Base-by-base conservation (phyloP, 1,140 invertebrate species). In the Musca vetustissima region DNA sequence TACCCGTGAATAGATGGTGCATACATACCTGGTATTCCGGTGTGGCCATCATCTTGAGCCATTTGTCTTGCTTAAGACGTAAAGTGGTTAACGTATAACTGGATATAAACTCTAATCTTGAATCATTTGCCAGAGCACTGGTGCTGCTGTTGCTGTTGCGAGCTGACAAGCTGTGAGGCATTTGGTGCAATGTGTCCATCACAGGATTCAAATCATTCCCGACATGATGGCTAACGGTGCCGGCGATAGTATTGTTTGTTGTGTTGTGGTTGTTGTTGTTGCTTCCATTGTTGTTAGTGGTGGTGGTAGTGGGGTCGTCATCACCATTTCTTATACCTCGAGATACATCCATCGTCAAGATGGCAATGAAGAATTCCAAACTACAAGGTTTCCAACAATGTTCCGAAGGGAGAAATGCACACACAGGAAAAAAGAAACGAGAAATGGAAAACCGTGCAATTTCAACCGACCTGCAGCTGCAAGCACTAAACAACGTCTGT, bases 31-130 rank as follows among this genome's bases (percentile, higher is more conserved):
- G 76, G 66, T 77, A 71, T 53, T 76, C 90, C 47, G 90, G 89
- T 22, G 85, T 85, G 68, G 83, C 83, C 74, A 92, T 87, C 88
- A 94, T 89, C 83, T 91, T 92, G 50, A 83, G 79, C 90, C 91
- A 94, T 84, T 89, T 91, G 64, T 94, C 92, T 50, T 85, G 81
- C 84, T 93, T 93, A 24, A 93, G 78, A 76, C 87, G 86, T 73
- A 91, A 80, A 15, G 89, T 87, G 76, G 89, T 89, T 48, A 87
- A 73, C 43, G 79, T 81, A 47, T 79, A 81, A 68, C 66, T 61
- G 47, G 77, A 73, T 66, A 81, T 74, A 49, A 75, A 74, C 19
- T 81, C 79, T 67, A 81, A 48, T 9, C 79, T 74, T 28, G 57
- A 28, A 61, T 61, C 57, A 61, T 61, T 61, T 61, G 57, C 32